phyloP scores from a whole-genome alignment of 2,113 vertebrate genomes.

The Psilopsiagon aymara region DNA sequence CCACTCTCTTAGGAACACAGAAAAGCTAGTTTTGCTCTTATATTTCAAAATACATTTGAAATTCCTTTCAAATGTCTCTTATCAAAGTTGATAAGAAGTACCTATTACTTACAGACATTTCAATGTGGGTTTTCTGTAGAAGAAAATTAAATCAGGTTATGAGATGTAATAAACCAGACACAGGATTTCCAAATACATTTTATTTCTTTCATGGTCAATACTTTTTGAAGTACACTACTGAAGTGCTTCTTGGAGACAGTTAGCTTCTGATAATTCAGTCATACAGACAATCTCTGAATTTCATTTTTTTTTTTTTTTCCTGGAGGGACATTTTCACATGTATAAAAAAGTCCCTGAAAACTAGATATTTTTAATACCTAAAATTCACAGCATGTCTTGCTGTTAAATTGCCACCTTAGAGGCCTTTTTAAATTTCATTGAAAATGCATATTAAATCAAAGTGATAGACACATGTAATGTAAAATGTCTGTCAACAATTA shows the following conservation, averaged over 20 bases:
- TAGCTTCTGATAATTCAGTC: conserved; percentile 29
- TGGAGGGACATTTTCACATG: conserved; percentile 10
- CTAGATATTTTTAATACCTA: conserved; percentile 57
- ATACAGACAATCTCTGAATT: background rate
- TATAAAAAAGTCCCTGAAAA: background rate
- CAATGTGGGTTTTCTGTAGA: conserved; percentile 3
- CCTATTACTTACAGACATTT: conserved; percentile 61
- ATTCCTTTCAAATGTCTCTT: conserved; percentile 46
- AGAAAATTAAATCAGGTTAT: conserved; percentile 65
- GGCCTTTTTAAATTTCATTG: conserved; percentile 69
- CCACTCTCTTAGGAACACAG: background rate
- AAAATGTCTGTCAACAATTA: conserved; percentile 73
- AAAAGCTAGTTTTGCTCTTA: conserved; percentile 9
- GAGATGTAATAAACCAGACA: conserved; percentile 46
- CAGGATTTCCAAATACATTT: conserved; percentile 47
- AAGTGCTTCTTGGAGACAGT: conserved; percentile 15
- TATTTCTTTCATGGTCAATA: conserved; percentile 30
- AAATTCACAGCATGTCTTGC: conserved; percentile 70
- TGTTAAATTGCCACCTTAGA: conserved; percentile 73
- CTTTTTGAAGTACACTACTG: conserved; percentile 18
- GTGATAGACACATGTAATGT: conserved; percentile 72
- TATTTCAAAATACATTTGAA: conserved; percentile 45
- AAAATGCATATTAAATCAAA: conserved; percentile 76
- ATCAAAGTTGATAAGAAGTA: conserved; percentile 55
- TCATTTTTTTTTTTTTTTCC: background rate